phyloP scores from a whole-genome alignment of 2,797 vertebrate genomes.

The Xerus rutilus region DNA sequence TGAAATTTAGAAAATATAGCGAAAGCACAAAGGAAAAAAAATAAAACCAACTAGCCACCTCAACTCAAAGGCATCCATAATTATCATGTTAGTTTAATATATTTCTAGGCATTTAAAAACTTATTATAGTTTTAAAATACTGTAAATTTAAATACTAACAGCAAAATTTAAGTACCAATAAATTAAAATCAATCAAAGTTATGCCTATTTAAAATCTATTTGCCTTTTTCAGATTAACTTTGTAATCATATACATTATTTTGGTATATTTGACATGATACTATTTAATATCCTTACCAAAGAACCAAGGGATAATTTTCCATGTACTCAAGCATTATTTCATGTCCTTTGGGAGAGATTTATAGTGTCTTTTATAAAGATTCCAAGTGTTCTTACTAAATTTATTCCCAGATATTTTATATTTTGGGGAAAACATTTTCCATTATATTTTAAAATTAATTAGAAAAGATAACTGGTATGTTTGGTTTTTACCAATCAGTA shows the following conservation, averaged over 20 bases:
- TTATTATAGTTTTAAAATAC: neutral
- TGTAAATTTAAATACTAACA: neutral
- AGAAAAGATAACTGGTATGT: neutral
- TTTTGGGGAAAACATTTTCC: neutral
- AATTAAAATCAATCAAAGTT: neutral
- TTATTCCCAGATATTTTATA: constrained; percentile 15
- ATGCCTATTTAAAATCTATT: neutral
- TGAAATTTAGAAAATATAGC: neutral
- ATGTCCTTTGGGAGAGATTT: neutral
- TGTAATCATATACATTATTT: neutral
- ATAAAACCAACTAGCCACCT: neutral
- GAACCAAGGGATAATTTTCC: neutral
- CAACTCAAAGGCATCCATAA: neutral
- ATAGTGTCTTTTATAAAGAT: neutral
- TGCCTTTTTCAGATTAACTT: neutral
- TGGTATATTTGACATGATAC: neutral
- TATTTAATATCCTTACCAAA: neutral
- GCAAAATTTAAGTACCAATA: neutral
- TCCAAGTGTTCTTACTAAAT: neutral
- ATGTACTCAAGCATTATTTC: neutral
- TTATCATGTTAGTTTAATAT: neutral
- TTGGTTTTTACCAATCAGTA: neutral
- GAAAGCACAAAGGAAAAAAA: neutral
- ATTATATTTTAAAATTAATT: neutral
- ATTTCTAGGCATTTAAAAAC: neutral